phyloP scores from a whole-genome alignment of 2,113 vertebrate species.

The Myanophis thanlyinensis region DNA sequence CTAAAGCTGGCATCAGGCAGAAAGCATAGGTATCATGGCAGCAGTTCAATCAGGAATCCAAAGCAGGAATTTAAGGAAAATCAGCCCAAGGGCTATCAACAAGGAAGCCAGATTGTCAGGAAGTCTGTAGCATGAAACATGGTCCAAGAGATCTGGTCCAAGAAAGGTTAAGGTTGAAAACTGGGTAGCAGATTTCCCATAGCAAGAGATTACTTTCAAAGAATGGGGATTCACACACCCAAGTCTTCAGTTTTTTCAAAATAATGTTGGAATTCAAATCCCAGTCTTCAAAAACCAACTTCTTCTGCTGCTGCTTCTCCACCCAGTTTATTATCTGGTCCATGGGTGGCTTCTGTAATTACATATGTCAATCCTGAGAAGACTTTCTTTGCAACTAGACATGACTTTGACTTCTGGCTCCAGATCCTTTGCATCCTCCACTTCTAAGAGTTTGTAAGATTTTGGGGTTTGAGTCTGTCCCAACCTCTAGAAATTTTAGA shows the following conservation, averaged over 20 bases:
- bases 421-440: background rate
- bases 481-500: background rate
- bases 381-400: background rate
- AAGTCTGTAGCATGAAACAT: background rate
- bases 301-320: background rate
- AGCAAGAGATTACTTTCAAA: background rate
- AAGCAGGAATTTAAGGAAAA: background rate
- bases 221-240: background rate
- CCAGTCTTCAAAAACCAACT: background rate
- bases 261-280: background rate
- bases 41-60: background rate
- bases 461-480: background rate
- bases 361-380: background rate
- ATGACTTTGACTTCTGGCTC: background rate
- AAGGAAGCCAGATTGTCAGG: background rate
- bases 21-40: background rate
- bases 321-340: background rate
- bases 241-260: background rate
- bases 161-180: background rate
- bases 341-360: background rate
- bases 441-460: background rate
- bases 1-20: background rate
- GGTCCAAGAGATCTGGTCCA: background rate
- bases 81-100: background rate
- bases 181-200: background rate